Base-by-base conservation (phyloP, 2,888 invertebrate species). In the Sycophila texana region DNA sequence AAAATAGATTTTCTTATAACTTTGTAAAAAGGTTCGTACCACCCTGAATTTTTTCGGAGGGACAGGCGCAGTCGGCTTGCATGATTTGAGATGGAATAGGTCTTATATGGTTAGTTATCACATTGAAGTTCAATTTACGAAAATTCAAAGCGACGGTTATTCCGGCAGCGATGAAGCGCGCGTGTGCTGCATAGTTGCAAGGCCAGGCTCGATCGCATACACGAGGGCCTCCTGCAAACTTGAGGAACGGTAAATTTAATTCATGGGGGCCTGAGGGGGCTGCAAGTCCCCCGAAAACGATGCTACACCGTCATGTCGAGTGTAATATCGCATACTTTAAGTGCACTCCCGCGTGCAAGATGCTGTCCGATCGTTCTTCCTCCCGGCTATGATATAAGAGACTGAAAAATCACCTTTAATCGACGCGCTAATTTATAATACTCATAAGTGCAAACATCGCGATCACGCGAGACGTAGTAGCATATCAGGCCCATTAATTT, bases 201-300 rank as follows among this genome's bases (percentile, higher is more conserved):
- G 47, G 47, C 58, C 47, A 47, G 16, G 57, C 10, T 5, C 0
- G 5, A n/a, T n/a, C 14, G 18, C 55, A n/a, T 68, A 57, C 30
- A 67, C 67, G 18, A 14, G 22, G 18, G 18, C 3, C 12, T 26
- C 12, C 47, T 53, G 60, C 61, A 7, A 51, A 55, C 55, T 22
- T 49, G 60, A 66, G 60, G 66, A 79, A 79, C 74, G 74, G 79
- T 79, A 75, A 75, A 79, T 79, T 74, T 79, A 79, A 79, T 79
- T 79, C 74, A 51, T 58, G 65, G 22, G n/a, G 22, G 61, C 30
- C 26, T 39, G 30, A 30, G 60, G 7, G 26, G 26, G 7, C 13
- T 5, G 53, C 4, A 0, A 60, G 57, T 22, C 30, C 63, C 49
- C 20, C 61, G 68, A 65, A 70, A 63, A 71, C 39, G 58, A 14